Base-by-base conservation (phyloP, 2,797 vertebrate genomes). In the Sebastes kiyomatsui region DNA sequence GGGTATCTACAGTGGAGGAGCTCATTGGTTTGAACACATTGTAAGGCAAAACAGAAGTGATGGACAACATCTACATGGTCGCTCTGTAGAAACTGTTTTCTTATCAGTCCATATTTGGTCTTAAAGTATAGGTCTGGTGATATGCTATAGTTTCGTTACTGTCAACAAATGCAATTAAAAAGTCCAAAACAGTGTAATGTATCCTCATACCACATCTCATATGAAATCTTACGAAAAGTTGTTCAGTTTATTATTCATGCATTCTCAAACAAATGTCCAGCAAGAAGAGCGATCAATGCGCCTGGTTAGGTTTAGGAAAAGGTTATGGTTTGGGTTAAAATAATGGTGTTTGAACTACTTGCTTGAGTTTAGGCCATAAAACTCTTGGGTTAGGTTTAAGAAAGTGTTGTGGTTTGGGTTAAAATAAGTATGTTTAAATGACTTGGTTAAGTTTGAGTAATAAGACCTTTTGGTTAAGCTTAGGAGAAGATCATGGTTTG, bases 1-100 rank as follows among this genome's bases (percentile, higher is more conserved):
- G 80, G 87, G 70, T 83, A 82, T 83, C 80, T 76, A 67, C 86
- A 72, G 69, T 69, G 77, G 77, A 70, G 54, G 75, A 84, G 75
- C 86, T 84, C 74, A n/a, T 55, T 59, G 52, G 64, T 66, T 67
- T 42, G 65, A 58, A 23, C 72, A 52, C 56, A 46, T 22, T 68
- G 56, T 58, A 33, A 60, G 62, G 30, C 20, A 67, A 61, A 79
- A 72, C 66, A 79, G 16, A 78, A 61, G 22, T 23, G 23, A 83
- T 38, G 60, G 56, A 74, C 35, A 77, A 33, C 77, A 56, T 83
- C 75, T 9, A 16, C 77, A 67, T 13, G 20, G 67, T 22, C 14
- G 4, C 35, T 68, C 72, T 61, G 4, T 12, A 69, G 72, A 67
- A 61, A 9, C 25, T 20, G 30, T 52, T 38, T 23, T 62, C 52